phyloP scores from a whole-genome alignment of 2,113 vertebrate genomes.

The Bungarus multicinctus region DNA sequence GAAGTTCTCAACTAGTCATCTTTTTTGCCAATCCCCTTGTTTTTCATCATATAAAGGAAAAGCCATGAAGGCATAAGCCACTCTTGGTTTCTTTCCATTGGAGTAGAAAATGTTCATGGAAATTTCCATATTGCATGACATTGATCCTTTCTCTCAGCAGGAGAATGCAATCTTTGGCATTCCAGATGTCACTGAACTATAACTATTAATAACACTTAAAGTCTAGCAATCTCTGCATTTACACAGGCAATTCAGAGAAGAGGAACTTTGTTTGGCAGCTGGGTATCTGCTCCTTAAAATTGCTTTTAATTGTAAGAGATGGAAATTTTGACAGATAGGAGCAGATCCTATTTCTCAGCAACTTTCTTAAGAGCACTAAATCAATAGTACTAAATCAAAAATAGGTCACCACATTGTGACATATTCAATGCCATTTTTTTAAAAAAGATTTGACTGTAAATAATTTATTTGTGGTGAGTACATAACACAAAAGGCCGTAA shows the following conservation, averaged over 20 bases:
- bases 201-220: neutral
- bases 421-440: too few relatives aligned
- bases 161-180: neutral
- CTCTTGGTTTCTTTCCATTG: neutral
- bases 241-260: neutral
- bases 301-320: neutral
- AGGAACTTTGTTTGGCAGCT: neutral
- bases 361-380: neutral
- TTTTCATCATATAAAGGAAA: neutral
- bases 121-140: neutral
- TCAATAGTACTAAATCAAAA: neutral
- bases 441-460: neutral
- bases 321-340: neutral
- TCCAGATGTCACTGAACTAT: neutral
- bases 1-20: neutral
- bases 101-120: neutral
- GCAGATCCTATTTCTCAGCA: too few relatives aligned
- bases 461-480: neutral
- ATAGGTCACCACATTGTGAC: neutral
- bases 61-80: neutral
- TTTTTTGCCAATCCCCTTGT: neutral
- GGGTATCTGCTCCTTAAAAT: neutral
- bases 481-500: neutral
- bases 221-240: neutral
- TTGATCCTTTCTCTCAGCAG: neutral